Conservation (phyloP, 2,888 invertebrate genomes). For the Himalopsyche anomala region DNA sequence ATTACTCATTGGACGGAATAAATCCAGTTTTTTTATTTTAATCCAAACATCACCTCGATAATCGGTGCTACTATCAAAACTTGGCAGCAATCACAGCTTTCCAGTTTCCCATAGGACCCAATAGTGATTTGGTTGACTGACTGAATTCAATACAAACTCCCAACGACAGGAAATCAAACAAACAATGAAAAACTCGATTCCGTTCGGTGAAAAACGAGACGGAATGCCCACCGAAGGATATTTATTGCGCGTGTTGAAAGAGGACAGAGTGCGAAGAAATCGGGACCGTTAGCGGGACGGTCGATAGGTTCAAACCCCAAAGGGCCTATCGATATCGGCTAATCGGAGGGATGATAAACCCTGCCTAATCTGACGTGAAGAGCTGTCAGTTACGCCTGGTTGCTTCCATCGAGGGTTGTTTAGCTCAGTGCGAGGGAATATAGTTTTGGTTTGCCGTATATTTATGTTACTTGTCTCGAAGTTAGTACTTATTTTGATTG, state of each 20-base stretch:
- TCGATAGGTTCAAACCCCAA: conserved; percentile 40
- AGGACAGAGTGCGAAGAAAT: neutral
- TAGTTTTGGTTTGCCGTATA: conserved; percentile 42
- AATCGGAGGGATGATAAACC: conserved; percentile 59
- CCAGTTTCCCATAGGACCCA: conserved; percentile 53
- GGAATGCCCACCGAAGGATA: neutral
- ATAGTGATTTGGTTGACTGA: conserved; percentile 40
- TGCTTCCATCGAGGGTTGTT: conserved; percentile 49
- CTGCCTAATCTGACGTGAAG: conserved; percentile 64
- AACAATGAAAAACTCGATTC: neutral
- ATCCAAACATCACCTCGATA: conserved; percentile 38
- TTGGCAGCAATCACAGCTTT: conserved; percentile 49
- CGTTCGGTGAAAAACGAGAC: neutral
- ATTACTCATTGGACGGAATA: neutral
- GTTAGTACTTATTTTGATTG: too few relatives aligned
- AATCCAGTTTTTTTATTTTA: neutral
- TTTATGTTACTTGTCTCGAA: neutral
- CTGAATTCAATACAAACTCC: conserved; percentile 24
- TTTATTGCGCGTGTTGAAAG: neutral
- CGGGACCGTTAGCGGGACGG: conserved; percentile 9
- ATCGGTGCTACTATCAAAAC: conserved; percentile 50
- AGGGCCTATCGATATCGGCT: conserved; percentile 55
- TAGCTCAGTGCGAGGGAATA: conserved; percentile 31
- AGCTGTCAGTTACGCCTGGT: conserved; percentile 63
- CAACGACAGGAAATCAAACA: neutral